These are phyloP conservation scores for Stigmatopora argus DNA, from an alignment of 2,113 vertebrate genomes.

Conservation along the genomic window DNA sequence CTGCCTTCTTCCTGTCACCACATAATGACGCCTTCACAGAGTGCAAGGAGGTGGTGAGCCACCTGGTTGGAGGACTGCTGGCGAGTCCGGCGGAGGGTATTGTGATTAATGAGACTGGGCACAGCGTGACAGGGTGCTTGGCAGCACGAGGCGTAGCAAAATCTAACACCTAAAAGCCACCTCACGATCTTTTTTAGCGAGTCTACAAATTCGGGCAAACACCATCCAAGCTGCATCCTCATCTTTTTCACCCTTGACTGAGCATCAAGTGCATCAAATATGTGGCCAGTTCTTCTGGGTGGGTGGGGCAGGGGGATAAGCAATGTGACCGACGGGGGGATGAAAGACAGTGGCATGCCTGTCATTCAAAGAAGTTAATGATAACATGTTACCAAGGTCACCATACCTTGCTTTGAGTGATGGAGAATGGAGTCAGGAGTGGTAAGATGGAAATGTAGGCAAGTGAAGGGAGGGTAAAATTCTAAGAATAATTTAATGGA, in stretches of 20 bases:
- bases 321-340: constrained; percentile 38
- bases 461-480: constrained; percentile 19
- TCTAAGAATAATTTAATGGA: constrained; percentile 57
- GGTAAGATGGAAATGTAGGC: constrained; percentile 36
- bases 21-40: constrained; percentile 43
- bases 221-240: constrained; percentile 11
- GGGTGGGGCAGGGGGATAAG: constrained; percentile 20
- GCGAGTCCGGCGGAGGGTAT: constrained; percentile 35
- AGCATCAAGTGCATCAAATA: constrained; percentile 49
- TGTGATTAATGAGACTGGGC: constrained; percentile 70
- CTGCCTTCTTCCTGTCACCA: constrained; percentile 34
- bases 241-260: constrained; percentile 44
- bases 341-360: constrained; percentile 67
- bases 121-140: constrained; percentile 38
- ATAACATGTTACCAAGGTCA: constrained; percentile 58
- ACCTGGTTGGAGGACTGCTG: constrained; percentile 65
- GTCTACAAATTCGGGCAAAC: not conserved
- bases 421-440: constrained; percentile 34
- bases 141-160: constrained; percentile 45
- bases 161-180: constrained; percentile 32
- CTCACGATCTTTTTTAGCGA: not conserved
- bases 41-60: constrained; percentile 41
- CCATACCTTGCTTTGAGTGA: constrained; percentile 44
- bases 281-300: constrained; percentile 17
- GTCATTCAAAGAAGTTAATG: constrained; percentile 80